phyloP scores from a whole-genome alignment of 2,797 vertebrate species.

The Clarias platycephalus region DNA sequence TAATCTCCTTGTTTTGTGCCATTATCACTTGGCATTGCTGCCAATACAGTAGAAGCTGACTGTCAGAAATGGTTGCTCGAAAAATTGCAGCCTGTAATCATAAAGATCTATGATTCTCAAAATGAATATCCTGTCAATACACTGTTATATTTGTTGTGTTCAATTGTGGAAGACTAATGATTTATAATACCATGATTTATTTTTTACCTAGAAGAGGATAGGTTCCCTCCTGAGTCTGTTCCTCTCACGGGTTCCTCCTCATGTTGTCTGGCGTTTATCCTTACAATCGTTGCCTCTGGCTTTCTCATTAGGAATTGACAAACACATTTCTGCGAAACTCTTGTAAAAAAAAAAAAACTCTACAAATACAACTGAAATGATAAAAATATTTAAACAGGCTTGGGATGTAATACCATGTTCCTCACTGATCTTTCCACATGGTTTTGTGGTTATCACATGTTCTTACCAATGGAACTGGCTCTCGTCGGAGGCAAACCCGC shows the following conservation, averaged over 20 bases:
- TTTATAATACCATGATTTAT: background rate
- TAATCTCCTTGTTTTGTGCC: slow-evolving; percentile 13
- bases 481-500: slow-evolving; percentile 42
- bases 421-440: background rate
- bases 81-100: background rate
- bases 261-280: background rate
- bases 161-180: background rate
- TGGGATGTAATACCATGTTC: background rate
- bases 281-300: background rate
- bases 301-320: background rate
- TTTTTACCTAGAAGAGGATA: background rate
- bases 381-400: background rate
- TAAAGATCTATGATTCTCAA: too few species aligned
- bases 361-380: background rate
- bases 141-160: background rate
- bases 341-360: too few species aligned
- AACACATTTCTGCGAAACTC: background rate
- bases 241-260: background rate
- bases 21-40: background rate
- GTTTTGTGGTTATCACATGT: slow-evolving; percentile 45
- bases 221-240: background rate
- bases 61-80: background rate
- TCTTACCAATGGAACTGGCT: slow-evolving; percentile 28
- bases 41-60: background rate
- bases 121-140: background rate